Percentiles rank a stretch among this genome's conserved stretches.
Conservation (phyloP, 2,888 invertebrate genomes). For the Acleris literana region DNA sequence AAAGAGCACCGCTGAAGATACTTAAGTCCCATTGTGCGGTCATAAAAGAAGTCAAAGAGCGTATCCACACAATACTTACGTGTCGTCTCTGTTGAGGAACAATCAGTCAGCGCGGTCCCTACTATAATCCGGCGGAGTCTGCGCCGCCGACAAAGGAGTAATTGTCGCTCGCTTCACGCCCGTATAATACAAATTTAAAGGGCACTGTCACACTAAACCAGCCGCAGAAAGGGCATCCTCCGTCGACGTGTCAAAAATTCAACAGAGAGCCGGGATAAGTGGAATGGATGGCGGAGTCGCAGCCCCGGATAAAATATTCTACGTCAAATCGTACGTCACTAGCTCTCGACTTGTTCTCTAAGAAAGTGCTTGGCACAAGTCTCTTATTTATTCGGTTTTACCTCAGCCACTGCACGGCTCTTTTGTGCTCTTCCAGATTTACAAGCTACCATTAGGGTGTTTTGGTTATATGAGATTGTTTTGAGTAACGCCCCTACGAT, state of each 20-base stretch:
- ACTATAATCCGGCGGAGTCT: conserved; percentile 41
- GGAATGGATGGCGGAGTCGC: conserved; percentile 78
- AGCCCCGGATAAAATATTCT: conserved; percentile 79
- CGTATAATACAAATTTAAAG: conserved; percentile 75
- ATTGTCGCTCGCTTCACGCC: conserved; percentile 51
- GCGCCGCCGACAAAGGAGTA: conserved; percentile 49
- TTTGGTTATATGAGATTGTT: conserved; percentile 37
- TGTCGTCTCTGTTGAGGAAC: conserved; percentile 44
- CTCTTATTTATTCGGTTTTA: conserved; percentile 80
- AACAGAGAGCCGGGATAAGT: conserved; percentile 79
- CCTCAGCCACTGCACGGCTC: conserved; percentile 68
- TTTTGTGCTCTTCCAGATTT: conserved; percentile 72
- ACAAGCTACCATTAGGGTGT: conserved; percentile 59
- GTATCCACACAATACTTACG: conserved; percentile 38
- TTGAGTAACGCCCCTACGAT: conserved; percentile 10
- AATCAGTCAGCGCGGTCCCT: conserved; percentile 45
- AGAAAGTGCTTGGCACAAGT: conserved; percentile 76
- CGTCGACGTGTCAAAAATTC: conserved; percentile 80
- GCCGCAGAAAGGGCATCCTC: conserved; percentile 72
- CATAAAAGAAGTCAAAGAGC: conserved; percentile 38
- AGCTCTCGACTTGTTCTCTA: conserved; percentile 76
- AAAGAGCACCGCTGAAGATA: conserved; percentile 27
- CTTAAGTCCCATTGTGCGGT: conserved; percentile 35
- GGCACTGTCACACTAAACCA: conserved; percentile 71
- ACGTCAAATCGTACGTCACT: conserved; percentile 82